Evolutionary conservation across 37 sponge, comb jelly and placozoan genomes (phyloP).

Genomic region (Sycon ciliatum): DNA sequence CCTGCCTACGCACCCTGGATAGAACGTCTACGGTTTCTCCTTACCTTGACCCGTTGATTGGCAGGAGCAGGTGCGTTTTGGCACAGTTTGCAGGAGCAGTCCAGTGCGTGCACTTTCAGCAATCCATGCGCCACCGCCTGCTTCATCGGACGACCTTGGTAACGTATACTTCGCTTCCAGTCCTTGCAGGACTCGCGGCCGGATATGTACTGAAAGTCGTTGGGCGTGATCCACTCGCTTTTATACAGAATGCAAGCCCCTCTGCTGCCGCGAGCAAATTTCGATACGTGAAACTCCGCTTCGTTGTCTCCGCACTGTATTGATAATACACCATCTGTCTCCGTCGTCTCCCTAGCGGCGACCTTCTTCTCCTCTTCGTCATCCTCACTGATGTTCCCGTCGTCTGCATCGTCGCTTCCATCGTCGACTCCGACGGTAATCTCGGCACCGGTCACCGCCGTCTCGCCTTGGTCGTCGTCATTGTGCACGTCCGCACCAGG

Average conservation of each 20-base stretch:
- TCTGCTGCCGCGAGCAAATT: conserved; percentile 67
- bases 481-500: no score
- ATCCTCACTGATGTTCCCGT: no score
- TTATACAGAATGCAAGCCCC: conserved; percentile 67
- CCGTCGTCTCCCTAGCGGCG: no score
- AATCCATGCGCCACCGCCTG: conserved; percentile 46
- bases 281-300: conserved; percentile 57
- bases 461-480: no score
- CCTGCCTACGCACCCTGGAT: no score
- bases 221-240: conserved; percentile 74
- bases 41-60: no score
- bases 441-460: no score
- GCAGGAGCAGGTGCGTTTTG: no score
- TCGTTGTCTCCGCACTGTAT: conserved; percentile 60
- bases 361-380: no score
- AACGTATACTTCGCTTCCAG: conserved; percentile 87
- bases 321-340: neutral
- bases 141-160: conserved; percentile 45
- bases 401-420: no score
- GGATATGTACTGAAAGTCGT: conserved; percentile 74
- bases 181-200: conserved; percentile 75
- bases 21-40: no score
- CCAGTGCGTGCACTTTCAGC: conserved; percentile 47
- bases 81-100: conserved; percentile 53
- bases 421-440: no score